phyloP scores from a whole-genome alignment of 2,888 invertebrate genomes.

The Tipula helvola region DNA sequence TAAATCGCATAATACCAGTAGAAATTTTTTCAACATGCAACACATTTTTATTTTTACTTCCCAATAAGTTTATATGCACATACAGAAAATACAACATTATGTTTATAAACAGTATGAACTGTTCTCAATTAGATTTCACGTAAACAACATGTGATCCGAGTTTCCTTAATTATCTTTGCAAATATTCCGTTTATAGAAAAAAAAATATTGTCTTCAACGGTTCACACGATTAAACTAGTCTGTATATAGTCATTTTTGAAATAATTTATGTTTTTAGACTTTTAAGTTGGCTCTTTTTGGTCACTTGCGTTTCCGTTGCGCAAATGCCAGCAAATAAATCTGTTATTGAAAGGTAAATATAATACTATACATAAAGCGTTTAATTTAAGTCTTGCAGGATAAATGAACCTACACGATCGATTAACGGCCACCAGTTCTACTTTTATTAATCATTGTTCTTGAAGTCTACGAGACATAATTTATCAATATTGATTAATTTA shows the following conservation, averaged over 20 bases:
- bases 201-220: neutral
- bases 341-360: too few species aligned
- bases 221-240: too few species aligned
- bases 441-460: too few species aligned
- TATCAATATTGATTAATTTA: too few species aligned
- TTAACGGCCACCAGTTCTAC: too few species aligned
- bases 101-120: neutral
- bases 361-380: too few species aligned
- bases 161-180: neutral
- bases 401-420: too few species aligned
- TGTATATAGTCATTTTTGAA: neutral
- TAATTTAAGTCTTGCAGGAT: too few species aligned
- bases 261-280: neutral
- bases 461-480: too few species aligned
- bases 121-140: neutral
- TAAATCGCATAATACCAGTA: too few species aligned
- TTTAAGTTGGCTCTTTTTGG: neutral
- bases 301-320: neutral
- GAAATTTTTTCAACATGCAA: too few species aligned
- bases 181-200: neutral
- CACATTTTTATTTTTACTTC: neutral
- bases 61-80: neutral
- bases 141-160: neutral
- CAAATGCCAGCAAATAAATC: neutral
- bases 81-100: neutral